A percentile compares a stretch with the other conserved stretches of the same genome.
phyloP scores from a whole-genome alignment of 2,113 vertebrate species.

The Gila orcuttii region DNA sequence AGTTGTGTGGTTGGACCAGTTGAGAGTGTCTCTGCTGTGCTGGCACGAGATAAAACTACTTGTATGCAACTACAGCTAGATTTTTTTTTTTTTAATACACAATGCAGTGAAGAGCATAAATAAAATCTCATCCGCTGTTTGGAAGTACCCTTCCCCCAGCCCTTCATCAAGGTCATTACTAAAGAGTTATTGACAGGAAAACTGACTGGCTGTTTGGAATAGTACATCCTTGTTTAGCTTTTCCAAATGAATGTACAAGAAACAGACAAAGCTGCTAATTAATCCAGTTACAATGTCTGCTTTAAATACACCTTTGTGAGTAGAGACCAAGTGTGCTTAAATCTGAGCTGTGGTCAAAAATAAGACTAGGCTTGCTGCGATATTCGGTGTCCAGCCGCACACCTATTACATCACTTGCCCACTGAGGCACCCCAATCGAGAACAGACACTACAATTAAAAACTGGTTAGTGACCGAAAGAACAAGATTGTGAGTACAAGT shows the following conservation, averaged over 20 bases:
- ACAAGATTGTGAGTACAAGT: too few relatives aligned
- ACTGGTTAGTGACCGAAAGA: too few relatives aligned
- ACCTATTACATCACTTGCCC: too few relatives aligned
- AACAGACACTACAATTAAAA: too few relatives aligned
- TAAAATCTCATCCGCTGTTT: neutral
- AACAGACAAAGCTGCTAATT: constrained; percentile 13
- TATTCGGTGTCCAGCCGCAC: too few relatives aligned
- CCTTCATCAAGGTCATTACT: constrained; percentile 15
- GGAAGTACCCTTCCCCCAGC: neutral
- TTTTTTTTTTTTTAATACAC: neutral
- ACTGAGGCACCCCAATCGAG: too few relatives aligned
- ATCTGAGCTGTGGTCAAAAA: neutral
- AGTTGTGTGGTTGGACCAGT: neutral
- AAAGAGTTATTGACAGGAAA: constrained; percentile 14
- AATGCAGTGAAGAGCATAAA: neutral
- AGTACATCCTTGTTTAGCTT: constrained; percentile 6
- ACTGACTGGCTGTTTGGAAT: constrained; percentile 20
- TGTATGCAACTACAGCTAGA: neutral
- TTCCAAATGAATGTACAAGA: neutral
- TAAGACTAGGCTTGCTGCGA: too few relatives aligned
- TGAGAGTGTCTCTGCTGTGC: neutral
- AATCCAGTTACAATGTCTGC: constrained; percentile 30
- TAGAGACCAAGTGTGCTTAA: neutral
- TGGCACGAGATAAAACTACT: neutral
- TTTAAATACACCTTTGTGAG: constrained; percentile 7